These are phyloP conservation scores for Centropus bengalensis DNA, from an alignment of 2,113 vertebrate species.

Conservation along the genomic window DNA sequence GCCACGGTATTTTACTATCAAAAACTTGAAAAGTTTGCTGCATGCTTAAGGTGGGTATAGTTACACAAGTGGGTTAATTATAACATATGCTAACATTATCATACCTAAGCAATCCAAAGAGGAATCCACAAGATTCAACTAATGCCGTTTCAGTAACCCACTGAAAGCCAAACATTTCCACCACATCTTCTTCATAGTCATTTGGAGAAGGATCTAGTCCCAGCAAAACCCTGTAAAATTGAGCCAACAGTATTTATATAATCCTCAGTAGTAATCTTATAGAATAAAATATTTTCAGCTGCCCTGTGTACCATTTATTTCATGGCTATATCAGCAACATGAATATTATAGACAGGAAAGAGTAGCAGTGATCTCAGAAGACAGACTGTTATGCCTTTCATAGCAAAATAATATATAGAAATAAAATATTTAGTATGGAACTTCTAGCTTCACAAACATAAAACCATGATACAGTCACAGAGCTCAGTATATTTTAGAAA, in stretches of 20 bases:
- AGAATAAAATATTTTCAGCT: background rate
- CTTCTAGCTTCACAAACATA: background rate
- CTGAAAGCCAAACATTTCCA: constrained; percentile 91
- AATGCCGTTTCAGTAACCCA: constrained; percentile 94
- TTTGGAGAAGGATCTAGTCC: constrained; percentile 90
- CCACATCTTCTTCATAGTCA: constrained; percentile 86
- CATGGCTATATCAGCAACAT: background rate
- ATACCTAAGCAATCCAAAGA: constrained; percentile 94
- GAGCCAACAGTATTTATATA: background rate
- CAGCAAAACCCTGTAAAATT: constrained; percentile 85
- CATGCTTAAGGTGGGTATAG: background rate
- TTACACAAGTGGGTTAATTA: background rate
- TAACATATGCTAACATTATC: background rate
- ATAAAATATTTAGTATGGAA: background rate
- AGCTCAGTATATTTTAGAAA: background rate
- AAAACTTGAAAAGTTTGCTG: background rate
- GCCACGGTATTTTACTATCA: background rate
- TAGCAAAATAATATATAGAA: background rate
- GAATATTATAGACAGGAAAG: background rate
- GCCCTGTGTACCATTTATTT: background rate
- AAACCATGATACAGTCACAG: background rate
- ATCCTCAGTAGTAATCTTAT: background rate
- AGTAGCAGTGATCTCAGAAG: background rate
- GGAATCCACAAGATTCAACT: constrained; percentile 86
- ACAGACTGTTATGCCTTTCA: background rate